These are phyloP conservation scores for Sphenodon punctatus DNA, from an alignment of 2,797 vertebrate genomes.

Conservation along the genomic window DNA sequence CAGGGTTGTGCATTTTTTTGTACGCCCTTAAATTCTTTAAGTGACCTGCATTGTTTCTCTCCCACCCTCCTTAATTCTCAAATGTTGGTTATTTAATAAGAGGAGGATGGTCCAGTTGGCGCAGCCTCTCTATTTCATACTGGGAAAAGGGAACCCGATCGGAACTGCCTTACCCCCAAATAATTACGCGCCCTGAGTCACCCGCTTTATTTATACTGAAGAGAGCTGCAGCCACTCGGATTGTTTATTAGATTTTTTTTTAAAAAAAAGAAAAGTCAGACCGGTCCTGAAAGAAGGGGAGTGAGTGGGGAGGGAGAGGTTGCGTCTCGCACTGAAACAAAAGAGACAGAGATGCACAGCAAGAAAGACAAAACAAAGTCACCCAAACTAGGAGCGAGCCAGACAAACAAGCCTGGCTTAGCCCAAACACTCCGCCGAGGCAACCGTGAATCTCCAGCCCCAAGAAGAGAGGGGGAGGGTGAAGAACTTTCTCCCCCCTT, in stretches of 20 bases:
- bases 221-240: not conserved
- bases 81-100: not conserved
- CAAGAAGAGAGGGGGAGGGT: too few relatives aligned
- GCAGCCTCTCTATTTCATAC: too few relatives aligned
- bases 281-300: not conserved
- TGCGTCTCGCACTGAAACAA: slow-evolving; percentile 35
- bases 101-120: not conserved
- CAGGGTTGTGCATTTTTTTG: too few relatives aligned
- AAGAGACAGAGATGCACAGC: slow-evolving; percentile 20
- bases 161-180: slow-evolving; percentile 13
- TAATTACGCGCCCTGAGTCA: not conserved
- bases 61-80: not conserved
- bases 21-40: not conserved
- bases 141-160: not conserved
- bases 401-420: slow-evolving; percentile 29
- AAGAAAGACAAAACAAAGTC: slow-evolving; percentile 54
- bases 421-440: slow-evolving; percentile 36
- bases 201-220: slow-evolving; percentile 29
- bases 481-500: too few relatives aligned
- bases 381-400: not conserved
- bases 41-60: not conserved
- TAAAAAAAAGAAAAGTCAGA: too few relatives aligned
- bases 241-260: slow-evolving; percentile 40
- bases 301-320: not conserved
- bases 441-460: too few relatives aligned